Percentiles rank a stretch among this genome's conserved stretches.
phyloP scores from a whole-genome alignment of 2,888 invertebrate species.

The Sthenelais limicola region DNA sequence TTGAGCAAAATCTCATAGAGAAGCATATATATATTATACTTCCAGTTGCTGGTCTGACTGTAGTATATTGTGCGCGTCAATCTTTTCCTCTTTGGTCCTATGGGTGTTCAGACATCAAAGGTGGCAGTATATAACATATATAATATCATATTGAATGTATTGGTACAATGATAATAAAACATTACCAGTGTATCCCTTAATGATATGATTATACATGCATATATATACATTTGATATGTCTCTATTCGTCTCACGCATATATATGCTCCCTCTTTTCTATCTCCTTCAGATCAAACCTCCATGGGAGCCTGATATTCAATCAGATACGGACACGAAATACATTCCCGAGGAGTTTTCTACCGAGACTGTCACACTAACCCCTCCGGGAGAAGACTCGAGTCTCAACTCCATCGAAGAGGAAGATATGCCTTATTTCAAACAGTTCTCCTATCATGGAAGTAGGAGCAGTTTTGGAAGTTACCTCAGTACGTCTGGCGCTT shows the following conservation, averaged over 20 bases:
- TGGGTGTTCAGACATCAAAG: too few species aligned
- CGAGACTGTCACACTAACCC: conserved; percentile 95
- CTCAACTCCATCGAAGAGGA: conserved; percentile 77
- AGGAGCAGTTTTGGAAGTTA: conserved; percentile 63
- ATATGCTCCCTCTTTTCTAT: neutral
- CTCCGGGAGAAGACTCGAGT: conserved; percentile 73
- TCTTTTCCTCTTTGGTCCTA: too few species aligned
- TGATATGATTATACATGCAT: neutral
- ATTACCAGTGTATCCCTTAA: neutral
- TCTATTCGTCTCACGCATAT: neutral
- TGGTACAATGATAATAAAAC: neutral
- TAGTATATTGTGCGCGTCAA: too few species aligned
- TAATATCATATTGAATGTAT: conserved; percentile 17
- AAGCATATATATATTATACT: too few species aligned
- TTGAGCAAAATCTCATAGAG: too few species aligned
- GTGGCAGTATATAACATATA: too few species aligned
- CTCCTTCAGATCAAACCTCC: conserved; percentile 82
- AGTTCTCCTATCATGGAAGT: conserved; percentile 81
- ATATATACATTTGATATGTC: neutral
- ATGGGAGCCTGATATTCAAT: conserved; percentile 81
- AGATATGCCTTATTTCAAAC: conserved; percentile 79
- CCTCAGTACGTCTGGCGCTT: conserved; percentile 56
- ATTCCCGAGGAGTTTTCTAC: conserved; percentile 71
- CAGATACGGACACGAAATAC: conserved; percentile 84
- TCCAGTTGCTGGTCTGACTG: too few species aligned